phyloP scores from a whole-genome alignment of 2,797 vertebrate genomes.

The Euthynnus affinis region DNA sequence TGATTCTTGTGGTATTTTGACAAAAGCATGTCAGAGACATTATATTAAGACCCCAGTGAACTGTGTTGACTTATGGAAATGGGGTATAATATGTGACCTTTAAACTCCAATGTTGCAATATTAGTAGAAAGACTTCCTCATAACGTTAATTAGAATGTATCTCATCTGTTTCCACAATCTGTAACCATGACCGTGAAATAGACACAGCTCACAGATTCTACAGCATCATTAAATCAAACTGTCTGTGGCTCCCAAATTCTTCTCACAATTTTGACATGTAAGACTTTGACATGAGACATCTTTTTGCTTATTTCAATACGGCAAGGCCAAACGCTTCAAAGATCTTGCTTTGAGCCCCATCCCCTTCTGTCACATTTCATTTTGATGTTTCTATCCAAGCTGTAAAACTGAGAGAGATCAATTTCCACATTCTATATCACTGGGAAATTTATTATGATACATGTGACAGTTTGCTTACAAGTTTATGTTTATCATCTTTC shows the following conservation, averaged over 20 bases:
- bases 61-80: no score
- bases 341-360: slow-evolving; percentile 22
- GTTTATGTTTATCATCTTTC: not conserved
- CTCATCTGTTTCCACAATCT: slow-evolving; percentile 1
- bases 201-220: slow-evolving; percentile 6
- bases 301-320: slow-evolving; percentile 21
- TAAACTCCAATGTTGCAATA: not conserved
- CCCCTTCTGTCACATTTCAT: slow-evolving; percentile 21
- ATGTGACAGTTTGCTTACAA: not conserved
- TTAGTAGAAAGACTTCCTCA: not conserved
- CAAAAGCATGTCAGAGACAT: no score
- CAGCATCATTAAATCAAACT: slow-evolving; percentile 26
- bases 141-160: slow-evolving; percentile 1
- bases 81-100: no score
- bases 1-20: no score
- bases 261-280: slow-evolving; percentile 9
- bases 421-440: not conserved
- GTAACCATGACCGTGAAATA: slow-evolving; percentile 9
- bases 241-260: slow-evolving; percentile 1
- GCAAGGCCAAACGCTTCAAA: slow-evolving; percentile 25
- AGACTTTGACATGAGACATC: slow-evolving; percentile 17
- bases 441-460: not conserved
- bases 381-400: slow-evolving; percentile 25
- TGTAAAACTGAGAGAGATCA: not conserved
- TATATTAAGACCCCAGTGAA: no score